phyloP scores from a whole-genome alignment of 2,113 vertebrate genomes.

The Epinephelus moara region DNA sequence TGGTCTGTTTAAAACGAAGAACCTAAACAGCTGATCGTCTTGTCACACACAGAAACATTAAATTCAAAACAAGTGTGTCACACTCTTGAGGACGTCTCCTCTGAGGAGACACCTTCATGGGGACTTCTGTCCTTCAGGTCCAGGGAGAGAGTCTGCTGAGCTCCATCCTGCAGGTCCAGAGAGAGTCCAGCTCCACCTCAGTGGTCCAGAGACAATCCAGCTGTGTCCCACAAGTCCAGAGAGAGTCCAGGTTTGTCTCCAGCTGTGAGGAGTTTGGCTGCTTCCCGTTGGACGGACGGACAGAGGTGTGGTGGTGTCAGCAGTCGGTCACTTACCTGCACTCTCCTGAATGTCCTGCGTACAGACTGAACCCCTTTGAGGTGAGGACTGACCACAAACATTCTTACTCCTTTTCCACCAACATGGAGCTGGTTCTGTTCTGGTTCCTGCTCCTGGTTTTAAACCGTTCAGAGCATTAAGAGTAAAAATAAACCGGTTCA shows the following conservation, averaged over 20 bases:
- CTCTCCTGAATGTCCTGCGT: slow-evolving; percentile 20
- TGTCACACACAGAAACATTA: too few species aligned
- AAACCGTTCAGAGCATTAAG: too few species aligned
- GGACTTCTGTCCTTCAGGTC: slow-evolving; percentile 58
- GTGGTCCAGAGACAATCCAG: background rate
- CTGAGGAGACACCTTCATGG: background rate
- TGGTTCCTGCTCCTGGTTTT: too few species aligned
- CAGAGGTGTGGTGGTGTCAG: slow-evolving; percentile 62
- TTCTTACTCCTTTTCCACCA: too few species aligned
- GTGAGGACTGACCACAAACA: slow-evolving; percentile 8
- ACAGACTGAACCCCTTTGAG: slow-evolving; percentile 44
- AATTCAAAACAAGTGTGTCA: too few species aligned
- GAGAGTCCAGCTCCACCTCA: background rate
- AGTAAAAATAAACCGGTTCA: too few species aligned
- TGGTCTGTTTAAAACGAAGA: too few species aligned
- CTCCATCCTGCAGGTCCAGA: slow-evolving; percentile 46
- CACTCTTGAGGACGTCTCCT: too few species aligned
- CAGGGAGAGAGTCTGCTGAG: slow-evolving; percentile 86
- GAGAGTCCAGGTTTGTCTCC: slow-evolving; percentile 62
- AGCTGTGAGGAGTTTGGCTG: slow-evolving; percentile 88
- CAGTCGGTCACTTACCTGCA: background rate
- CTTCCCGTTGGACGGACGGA: slow-evolving; percentile 82
- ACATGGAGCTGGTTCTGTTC: too few species aligned
- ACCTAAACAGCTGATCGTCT: too few species aligned
- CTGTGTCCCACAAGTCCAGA: background rate